A percentile compares a stretch with the other conserved stretches of the same genome.
phyloP scores from a whole-genome alignment of 92 coral and sea anemone genomes.

The Phymanthus crucifer region DNA sequence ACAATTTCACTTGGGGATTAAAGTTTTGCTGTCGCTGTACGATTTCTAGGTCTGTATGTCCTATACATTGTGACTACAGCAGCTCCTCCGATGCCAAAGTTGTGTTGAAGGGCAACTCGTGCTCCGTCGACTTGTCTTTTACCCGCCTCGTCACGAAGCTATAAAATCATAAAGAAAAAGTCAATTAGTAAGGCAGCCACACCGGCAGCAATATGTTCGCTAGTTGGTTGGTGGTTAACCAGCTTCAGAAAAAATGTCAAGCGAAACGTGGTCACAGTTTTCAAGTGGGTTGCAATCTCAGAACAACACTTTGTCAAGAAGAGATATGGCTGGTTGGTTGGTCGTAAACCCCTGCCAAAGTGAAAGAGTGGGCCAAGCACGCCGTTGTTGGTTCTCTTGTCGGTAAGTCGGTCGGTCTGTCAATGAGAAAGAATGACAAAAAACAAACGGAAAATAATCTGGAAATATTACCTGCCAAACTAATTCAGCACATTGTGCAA shows the following conservation, averaged over 20 bases:
- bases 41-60: conserved; percentile 37
- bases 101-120: conserved; percentile 66
- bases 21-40: conserved; percentile 31
- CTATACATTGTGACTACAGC: conserved; percentile 81
- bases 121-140: conserved; percentile 83
- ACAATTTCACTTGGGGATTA: background rate
- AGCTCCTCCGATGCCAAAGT: conserved; percentile 85
- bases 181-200: background rate
- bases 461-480: conserved; percentile 56
- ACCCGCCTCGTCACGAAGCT: conserved; percentile 81
- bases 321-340: background rate
- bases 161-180: background rate
- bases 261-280: too few species aligned
- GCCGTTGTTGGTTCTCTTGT: too few species aligned
- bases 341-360: too few species aligned
- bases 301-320: background rate
- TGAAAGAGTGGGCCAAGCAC: too few species aligned
- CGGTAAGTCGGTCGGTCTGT: too few species aligned
- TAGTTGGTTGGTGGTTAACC: background rate
- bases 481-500: conserved; percentile 75
- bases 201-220: background rate
- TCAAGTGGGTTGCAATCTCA: too few species aligned
- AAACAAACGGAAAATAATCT: background rate
- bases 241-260: too few species aligned
- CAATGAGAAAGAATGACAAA: background rate